Percentiles rank a stretch among this genome's conserved stretches.
These are phyloP conservation scores for Drosophila setosimentum DNA, from an alignment of 2,888 invertebrate species.

Conservation along the genomic window DNA sequence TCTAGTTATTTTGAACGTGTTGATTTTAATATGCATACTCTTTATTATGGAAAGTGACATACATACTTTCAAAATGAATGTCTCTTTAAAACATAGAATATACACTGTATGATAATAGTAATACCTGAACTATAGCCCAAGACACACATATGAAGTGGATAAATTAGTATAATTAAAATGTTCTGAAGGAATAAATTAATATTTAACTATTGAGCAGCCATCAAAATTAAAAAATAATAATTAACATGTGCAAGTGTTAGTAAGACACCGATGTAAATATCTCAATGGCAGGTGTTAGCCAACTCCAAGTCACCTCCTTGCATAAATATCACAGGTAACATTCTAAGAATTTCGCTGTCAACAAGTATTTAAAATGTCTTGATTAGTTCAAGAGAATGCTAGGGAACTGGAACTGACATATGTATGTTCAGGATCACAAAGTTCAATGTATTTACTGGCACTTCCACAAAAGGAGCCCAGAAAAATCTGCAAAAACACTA, in stretches of 20 bases:
- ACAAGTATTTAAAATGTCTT: neutral
- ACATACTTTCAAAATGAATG: neutral
- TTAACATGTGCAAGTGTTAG: neutral
- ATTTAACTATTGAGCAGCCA: neutral
- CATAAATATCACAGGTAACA: neutral
- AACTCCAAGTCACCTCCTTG: neutral
- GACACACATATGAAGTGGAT: neutral
- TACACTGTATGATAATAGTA: neutral
- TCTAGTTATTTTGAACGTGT: constrained; percentile 49
- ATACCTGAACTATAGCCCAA: neutral
- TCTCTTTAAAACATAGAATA: neutral
- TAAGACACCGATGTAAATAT: neutral
- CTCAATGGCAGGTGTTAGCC: neutral
- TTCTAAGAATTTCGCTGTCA: neutral
- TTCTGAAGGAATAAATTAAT: neutral
- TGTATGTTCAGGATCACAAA: neutral
- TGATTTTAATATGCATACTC: constrained; percentile 42
- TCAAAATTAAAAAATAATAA: neutral
- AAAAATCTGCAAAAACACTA: neutral
- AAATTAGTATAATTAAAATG: neutral
- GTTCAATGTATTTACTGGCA: neutral
- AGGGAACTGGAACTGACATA: neutral
- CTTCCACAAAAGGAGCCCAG: neutral
- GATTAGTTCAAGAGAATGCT: neutral
- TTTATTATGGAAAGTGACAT: neutral